Conservation (phyloP, 2,888 invertebrate genomes). For the Aporophyla lueneburgensis region DNA sequence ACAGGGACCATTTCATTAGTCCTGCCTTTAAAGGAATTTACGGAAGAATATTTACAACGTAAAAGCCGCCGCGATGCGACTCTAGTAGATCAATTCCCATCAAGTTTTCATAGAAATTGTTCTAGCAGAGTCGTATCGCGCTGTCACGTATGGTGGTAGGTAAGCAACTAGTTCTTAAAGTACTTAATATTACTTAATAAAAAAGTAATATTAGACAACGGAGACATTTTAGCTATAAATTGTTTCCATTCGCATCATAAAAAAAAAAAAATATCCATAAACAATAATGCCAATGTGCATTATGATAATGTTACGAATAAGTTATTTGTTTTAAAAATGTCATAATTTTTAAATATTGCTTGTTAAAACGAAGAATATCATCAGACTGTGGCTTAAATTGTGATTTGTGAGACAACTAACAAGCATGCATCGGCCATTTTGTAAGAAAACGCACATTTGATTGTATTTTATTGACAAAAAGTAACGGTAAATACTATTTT, state of each 20-base stretch:
- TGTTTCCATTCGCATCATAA: neutral
- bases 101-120: too few species aligned
- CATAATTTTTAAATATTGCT: slow-evolving; percentile 22
- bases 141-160: too few species aligned
- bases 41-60: too few species aligned
- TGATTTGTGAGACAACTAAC: slow-evolving; percentile 42
- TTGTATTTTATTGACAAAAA: slow-evolving; percentile 33
- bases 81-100: too few species aligned
- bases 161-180: neutral
- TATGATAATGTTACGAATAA: slow-evolving; percentile 7
- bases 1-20: too few species aligned
- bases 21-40: too few species aligned
- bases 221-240: neutral
- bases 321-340: slow-evolving; percentile 15
- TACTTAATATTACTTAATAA: neutral
- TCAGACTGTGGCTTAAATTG: slow-evolving; percentile 19
- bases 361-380: slow-evolving; percentile 12
- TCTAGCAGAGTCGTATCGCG: too few species aligned
- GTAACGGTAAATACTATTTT: slow-evolving; percentile 21
- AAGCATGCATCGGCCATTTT: slow-evolving; percentile 26
- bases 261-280: neutral
- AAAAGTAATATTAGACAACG: neutral
- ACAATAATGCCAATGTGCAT: neutral
- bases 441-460: slow-evolving; percentile 29
- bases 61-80: too few species aligned